These are phyloP conservation scores for Agrochola circellaris DNA, from an alignment of 2,888 invertebrate genomes.

Conservation along the genomic window DNA sequence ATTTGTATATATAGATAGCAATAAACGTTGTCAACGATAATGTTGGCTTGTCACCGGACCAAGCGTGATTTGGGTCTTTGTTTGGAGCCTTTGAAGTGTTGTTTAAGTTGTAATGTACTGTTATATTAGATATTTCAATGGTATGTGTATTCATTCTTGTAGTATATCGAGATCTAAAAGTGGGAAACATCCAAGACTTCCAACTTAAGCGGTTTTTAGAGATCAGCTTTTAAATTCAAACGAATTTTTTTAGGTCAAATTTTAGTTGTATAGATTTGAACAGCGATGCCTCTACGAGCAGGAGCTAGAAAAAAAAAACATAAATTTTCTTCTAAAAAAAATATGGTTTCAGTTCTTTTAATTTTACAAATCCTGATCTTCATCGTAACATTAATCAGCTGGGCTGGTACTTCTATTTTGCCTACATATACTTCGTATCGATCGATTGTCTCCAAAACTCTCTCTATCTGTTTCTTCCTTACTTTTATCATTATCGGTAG, in stretches of 20 bases:
- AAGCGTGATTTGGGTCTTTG: conserved; percentile 74
- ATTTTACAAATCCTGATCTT: not conserved
- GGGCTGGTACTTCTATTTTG: too few species aligned
- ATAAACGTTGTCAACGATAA: conserved; percentile 86
- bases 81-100: conserved; percentile 47
- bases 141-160: not conserved
- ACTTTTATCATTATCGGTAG: not conserved
- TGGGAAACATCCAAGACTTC: not conserved
- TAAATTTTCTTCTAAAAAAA: too few species aligned
- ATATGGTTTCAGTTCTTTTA: not conserved
- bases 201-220: not conserved
- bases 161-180: not conserved
- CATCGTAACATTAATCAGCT: not conserved
- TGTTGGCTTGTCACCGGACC: conserved; percentile 78
- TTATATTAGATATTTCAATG: not conserved
- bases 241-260: not conserved
- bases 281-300: too few species aligned
- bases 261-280: too few species aligned
- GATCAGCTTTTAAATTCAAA: not conserved
- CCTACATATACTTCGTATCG: not conserved
- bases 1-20: conserved; percentile 79
- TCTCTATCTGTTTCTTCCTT: not conserved
- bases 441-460: not conserved
- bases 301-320: too few species aligned
- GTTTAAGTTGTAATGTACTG: conserved; percentile 19